Conservation (phyloP, 2,888 invertebrate species). For the Drosophila subsilvestris region DNA sequence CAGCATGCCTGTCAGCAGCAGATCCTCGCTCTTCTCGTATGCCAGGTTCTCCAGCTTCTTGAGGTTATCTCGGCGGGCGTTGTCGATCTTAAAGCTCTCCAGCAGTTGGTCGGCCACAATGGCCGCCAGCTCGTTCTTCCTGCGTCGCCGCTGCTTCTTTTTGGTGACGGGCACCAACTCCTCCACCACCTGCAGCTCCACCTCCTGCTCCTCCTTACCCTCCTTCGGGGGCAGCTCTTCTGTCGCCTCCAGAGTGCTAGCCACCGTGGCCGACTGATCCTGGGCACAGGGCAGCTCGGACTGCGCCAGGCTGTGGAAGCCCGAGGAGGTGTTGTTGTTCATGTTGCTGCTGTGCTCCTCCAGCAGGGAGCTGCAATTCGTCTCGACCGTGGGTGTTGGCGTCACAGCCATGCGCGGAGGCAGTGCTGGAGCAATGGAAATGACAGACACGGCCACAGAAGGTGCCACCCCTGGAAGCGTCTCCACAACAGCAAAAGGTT, state of each 20-base stretch:
- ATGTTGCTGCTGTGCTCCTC: slow-evolving; percentile 77
- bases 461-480: not conserved
- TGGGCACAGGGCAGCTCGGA: slow-evolving; percentile 50
- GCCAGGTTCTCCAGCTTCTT: slow-evolving; percentile 83
- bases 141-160: slow-evolving; percentile 80
- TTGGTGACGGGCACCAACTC: slow-evolving; percentile 55
- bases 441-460: slow-evolving; percentile 59
- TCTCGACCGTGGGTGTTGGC: slow-evolving; percentile 19
- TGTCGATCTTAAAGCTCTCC: slow-evolving; percentile 84
- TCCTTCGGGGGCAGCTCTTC: slow-evolving; percentile 5
- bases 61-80: slow-evolving; percentile 83
- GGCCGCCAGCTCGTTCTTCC: slow-evolving; percentile 84
- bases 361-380: slow-evolving; percentile 49
- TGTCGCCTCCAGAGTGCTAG: not conserved
- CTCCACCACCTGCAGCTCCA: slow-evolving; percentile 5
- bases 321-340: slow-evolving; percentile 79
- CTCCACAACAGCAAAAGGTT: not conserved
- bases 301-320: slow-evolving; percentile 77
- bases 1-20: slow-evolving; percentile 82
- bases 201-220: not conserved
- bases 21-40: slow-evolving; percentile 83
- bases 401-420: slow-evolving; percentile 25
- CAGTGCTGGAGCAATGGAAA: slow-evolving; percentile 63
- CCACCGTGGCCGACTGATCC: not conserved
- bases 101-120: slow-evolving; percentile 84